A percentile compares a stretch with the other conserved stretches of the same genome.
phyloP scores from a whole-genome alignment of 2,797 vertebrate genomes.

The Epinephelus coioides region DNA sequence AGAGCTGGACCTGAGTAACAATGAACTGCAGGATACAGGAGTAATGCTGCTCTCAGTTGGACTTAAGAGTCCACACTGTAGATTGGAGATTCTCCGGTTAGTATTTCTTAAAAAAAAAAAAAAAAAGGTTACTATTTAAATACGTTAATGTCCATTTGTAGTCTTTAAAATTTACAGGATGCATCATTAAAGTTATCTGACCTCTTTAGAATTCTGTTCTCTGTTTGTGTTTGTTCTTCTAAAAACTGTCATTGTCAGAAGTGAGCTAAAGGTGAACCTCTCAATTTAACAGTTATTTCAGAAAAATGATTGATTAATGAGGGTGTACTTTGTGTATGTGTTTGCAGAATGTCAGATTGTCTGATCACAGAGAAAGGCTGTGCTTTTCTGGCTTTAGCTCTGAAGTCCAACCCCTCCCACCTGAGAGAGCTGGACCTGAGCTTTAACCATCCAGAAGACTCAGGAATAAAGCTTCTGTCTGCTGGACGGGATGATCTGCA shows the following conservation, averaged over 20 bases:
- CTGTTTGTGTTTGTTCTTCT: background rate
- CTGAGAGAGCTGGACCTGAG: constrained; percentile 54
- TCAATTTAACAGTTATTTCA: no score
- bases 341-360: constrained; percentile 38
- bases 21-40: constrained; percentile 36
- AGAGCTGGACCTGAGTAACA: constrained; percentile 47
- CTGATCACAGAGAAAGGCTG: constrained; percentile 41
- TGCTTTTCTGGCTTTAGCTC: constrained; percentile 8
- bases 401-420: constrained; percentile 35
- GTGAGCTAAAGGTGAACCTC: no score
- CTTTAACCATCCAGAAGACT: constrained; percentile 47
- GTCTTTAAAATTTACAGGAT: background rate
- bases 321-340: background rate
- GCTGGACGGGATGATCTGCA: background rate
- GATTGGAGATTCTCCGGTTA: constrained; percentile 45
- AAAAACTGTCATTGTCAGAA: no score
- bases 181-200: background rate
- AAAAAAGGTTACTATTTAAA: no score
- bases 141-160: background rate
- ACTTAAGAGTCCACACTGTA: constrained; percentile 35
- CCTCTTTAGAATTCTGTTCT: background rate
- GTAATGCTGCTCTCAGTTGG: constrained; percentile 26
- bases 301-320: background rate
- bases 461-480: background rate
- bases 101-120: background rate